Conservation (phyloP, 2,113 vertebrate genomes). For the Callocephalon fimbriatum region DNA sequence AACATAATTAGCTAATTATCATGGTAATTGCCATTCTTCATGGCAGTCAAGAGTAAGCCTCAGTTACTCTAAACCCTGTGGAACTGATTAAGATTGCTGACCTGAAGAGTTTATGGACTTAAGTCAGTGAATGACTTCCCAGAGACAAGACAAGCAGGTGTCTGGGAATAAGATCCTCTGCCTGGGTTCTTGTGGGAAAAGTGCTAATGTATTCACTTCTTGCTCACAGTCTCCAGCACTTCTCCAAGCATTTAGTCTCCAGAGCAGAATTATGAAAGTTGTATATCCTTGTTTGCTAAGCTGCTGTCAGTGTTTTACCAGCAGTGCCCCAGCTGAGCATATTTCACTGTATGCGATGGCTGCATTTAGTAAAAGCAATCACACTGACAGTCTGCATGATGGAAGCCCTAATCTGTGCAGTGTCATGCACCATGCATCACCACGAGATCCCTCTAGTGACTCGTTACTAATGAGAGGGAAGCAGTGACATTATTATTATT, state of each 20-base stretch:
- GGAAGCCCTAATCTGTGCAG: conserved; percentile 46
- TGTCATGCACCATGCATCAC: conserved; percentile 40
- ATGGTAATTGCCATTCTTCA: neutral
- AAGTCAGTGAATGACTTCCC: neutral
- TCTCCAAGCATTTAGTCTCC: neutral
- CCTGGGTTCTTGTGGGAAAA: neutral
- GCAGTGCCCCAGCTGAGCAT: neutral
- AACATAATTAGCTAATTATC: neutral
- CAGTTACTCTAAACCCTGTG: neutral
- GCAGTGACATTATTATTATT: neutral
- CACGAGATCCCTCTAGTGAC: neutral
- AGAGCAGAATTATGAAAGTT: conserved; percentile 41
- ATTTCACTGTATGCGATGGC: conserved; percentile 22
- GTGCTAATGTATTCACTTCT: neutral
- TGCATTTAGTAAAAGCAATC: conserved; percentile 46
- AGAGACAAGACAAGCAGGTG: neutral
- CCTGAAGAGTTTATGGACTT: neutral
- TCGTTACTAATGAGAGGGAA: conserved; percentile 14
- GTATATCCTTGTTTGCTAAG: neutral
- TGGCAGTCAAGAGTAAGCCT: neutral
- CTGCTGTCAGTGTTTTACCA: conserved; percentile 22
- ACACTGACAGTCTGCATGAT: conserved; percentile 29
- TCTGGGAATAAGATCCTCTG: neutral
- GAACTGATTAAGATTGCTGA: neutral
- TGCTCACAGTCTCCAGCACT: neutral